Base-by-base conservation (phyloP, 1,140 invertebrate species). In the Physella acuta region DNA sequence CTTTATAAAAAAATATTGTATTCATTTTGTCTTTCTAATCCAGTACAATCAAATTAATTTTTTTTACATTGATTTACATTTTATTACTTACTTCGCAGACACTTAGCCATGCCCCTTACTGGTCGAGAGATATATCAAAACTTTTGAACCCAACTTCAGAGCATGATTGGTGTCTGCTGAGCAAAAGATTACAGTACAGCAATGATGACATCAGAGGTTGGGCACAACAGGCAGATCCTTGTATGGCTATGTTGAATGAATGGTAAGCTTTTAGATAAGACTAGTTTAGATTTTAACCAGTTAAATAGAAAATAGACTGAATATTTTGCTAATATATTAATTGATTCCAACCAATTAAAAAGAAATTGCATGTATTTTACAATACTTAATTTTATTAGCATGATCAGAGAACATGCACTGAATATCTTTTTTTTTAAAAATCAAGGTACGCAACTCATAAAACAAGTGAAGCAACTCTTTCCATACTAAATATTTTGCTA, bases 161-260 rank as follows among this genome's bases (percentile, higher is more conserved):
- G 24, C 72, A 77, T 70, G 80, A 82, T 70, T 83, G 81, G 81
- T 71, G 79, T 24, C 63, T 83, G 44, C 51, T 83, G n/a, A 75
- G 76, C 20, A 74, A 72, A 55, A 71, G 81, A 14, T 71, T 83
- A 56, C 76, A 78, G 59, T 83, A 81, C 70, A 77, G 60, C 58
- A 74, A 72, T 52, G 76, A 78, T 69, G 81, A 83, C 64, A 78
- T 83, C 55, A 63, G 72, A 58, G 78, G 65, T 5, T 83, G 80
- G 79, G 75, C 79, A 0, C 75, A 76, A 17, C 78, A 81, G 56
- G 49, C 74, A 31, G 80, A 82, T 63, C 81, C 81, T 1, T 83
- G 79, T 60, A 78, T 82, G 78, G 68, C 77, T 2, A 60, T 83
- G 60, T 71, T 83, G 11, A 78, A 76, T 70, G 79, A 83, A 67